Evolutionary conservation across 2,797 vertebrate species (phyloP).

Genomic region (Florisuga fusca): DNA sequence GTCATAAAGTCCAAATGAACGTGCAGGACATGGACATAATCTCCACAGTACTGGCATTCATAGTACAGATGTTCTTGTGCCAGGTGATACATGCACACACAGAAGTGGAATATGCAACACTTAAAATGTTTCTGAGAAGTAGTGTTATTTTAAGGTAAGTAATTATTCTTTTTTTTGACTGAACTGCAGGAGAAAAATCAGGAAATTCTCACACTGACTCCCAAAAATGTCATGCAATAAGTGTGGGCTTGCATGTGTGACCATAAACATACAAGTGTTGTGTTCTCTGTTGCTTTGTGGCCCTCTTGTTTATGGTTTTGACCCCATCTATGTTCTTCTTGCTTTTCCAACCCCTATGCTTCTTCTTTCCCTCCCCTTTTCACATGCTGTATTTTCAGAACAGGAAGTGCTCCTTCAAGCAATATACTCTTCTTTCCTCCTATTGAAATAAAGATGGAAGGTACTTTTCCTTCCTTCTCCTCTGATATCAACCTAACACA

Average conservation of each 20-base stretch:
- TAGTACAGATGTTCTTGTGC: background rate
- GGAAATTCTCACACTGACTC: background rate
- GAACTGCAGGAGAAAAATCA: background rate
- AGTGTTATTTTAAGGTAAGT: background rate
- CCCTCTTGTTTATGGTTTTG: background rate
- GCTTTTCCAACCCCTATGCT: background rate
- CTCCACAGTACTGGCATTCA: background rate
- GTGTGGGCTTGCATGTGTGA: background rate
- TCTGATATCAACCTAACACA: conserved; percentile 15
- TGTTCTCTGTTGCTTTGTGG: background rate
- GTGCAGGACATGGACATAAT: background rate
- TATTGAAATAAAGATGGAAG: conserved; percentile 18
- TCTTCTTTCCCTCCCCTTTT: background rate
- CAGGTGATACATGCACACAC: background rate
- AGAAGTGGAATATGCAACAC: background rate
- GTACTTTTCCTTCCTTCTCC: background rate
- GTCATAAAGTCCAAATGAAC: background rate
- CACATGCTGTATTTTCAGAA: background rate
- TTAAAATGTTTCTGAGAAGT: background rate
- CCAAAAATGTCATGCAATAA: background rate
- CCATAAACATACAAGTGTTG: background rate
- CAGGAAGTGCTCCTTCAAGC: background rate
- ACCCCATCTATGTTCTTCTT: background rate
- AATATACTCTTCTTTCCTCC: background rate
- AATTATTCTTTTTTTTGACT: background rate